Base-by-base conservation (phyloP, 1,140 invertebrate genomes). In the Lordiphosa clarofinis region DNA sequence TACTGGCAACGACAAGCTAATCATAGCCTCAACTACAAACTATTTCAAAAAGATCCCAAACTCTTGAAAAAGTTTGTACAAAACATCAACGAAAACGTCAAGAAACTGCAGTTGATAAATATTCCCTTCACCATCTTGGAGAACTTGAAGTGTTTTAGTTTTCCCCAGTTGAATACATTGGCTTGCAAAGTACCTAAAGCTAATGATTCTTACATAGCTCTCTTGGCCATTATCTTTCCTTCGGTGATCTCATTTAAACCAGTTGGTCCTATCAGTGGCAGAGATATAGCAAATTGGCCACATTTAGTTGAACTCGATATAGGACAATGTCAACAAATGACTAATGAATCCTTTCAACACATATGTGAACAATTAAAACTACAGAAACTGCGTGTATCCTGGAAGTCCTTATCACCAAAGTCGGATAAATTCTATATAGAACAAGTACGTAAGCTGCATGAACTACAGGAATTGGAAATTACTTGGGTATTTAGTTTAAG, bases 261-360 rank as follows among this genome's bases (percentile, higher is more conserved):
- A 31, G 28, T 31, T 12, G 12, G 38, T 3, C 12, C 2, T 13
- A 40, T 40, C 12, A 40, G 9, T 19, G 12, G 12, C 15, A 7
- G 15, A 6, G 6, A n/a, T 8, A 12, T 44, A 7, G 10, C 11
- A n/a, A 31, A 44, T 13, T 44, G 42, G 42, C 11, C 28, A 31
- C 42, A 31, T 31, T 44, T 44, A 19, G 7, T 12, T 28, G 21
- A 44, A 44, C 12, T 44, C 4, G 24, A 44, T 40, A 40, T 40
- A 40, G 38, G 38, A 8, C 38, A 44, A 44, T 44, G 24, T 19
- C 21, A 44, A 7, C 6, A 8, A 12, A 44, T 44, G 3, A n/a
- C 1, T 3, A 28, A 31, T 28, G 21, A 31, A 31, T 5, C 28
- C 24, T 44, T 44, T 44, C 42, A 44, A 28, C 11, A 3, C 3